These are phyloP conservation scores for Xiphophorus birchmanni DNA, from an alignment of 2,797 vertebrate species.

Conservation along the genomic window DNA sequence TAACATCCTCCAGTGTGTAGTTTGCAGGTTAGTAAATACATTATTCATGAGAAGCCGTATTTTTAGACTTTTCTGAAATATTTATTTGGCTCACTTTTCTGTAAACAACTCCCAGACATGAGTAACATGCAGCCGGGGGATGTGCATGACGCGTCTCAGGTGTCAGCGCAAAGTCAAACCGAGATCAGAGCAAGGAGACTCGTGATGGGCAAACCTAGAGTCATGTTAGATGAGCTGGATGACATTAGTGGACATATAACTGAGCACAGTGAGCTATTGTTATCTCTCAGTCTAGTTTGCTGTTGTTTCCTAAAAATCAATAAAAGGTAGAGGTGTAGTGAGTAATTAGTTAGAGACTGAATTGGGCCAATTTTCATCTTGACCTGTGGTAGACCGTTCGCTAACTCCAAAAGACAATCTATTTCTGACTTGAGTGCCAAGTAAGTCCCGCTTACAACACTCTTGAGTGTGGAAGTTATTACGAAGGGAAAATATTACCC, in stretches of 20 bases:
- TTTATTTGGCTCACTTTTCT: slow-evolving; percentile 7
- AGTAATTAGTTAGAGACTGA: neutral
- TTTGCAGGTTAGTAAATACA: slow-evolving; percentile 2
- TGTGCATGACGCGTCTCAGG: neutral
- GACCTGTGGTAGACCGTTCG: neutral
- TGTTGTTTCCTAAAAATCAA: neutral
- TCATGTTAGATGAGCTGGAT: neutral
- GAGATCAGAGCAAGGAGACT: slow-evolving; percentile 7
- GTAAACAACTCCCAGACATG: neutral
- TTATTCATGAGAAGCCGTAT: slow-evolving; percentile 16
- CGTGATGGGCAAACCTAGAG: neutral
- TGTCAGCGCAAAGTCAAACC: slow-evolving; percentile 17
- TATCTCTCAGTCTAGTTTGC: neutral
- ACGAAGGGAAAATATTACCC: neutral
- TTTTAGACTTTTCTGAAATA: slow-evolving; percentile 13
- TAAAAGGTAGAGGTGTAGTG: neutral
- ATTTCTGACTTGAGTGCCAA: neutral
- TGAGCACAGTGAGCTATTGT: neutral
- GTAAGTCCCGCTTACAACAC: neutral
- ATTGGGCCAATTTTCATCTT: neutral
- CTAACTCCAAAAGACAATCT: neutral
- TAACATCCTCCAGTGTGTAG: neutral
- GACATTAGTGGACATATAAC: neutral
- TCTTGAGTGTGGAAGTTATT: neutral
- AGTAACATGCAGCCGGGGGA: neutral